phyloP scores from a whole-genome alignment of 92 coral and sea anemone genomes.

The Blastomussa wellsi region DNA sequence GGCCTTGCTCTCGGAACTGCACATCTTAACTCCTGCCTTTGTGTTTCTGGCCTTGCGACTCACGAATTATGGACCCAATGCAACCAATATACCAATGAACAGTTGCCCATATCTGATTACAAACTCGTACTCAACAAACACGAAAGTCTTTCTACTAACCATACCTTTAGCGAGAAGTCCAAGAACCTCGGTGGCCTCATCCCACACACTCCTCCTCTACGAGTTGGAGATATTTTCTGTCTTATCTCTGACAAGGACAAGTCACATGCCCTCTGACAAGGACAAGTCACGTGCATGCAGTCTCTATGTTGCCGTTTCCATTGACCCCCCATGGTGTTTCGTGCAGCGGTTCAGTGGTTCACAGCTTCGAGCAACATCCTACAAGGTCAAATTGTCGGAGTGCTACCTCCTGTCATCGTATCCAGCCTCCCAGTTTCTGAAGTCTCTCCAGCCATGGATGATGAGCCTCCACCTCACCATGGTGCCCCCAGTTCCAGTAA shows the following conservation, averaged over 20 bases:
- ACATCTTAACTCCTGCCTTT: slow-evolving; percentile 41
- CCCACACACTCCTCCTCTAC: slow-evolving; percentile 3
- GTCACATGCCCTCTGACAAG: slow-evolving; percentile 16
- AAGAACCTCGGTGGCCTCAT: slow-evolving; percentile 24
- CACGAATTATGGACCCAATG: slow-evolving; percentile 30
- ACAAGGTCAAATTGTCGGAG: slow-evolving; percentile 23
- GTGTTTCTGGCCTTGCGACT: slow-evolving; percentile 30
- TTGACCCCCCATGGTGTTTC: slow-evolving; percentile 8
- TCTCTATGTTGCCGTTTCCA: slow-evolving; percentile 6
- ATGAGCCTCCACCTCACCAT: not conserved
- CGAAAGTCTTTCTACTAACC: slow-evolving; percentile 30
- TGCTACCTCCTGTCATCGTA: not conserved
- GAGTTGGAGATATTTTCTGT: slow-evolving; percentile 29
- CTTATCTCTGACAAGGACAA: slow-evolving; percentile 37
- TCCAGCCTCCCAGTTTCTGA: not conserved
- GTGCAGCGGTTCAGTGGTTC: not conserved
- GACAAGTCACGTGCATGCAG: too few species aligned
- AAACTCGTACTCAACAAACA: slow-evolving; percentile 16
- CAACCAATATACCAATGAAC: slow-evolving; percentile 14
- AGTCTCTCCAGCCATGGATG: not conserved
- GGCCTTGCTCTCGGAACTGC: slow-evolving; percentile 42
- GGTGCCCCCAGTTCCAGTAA: too few species aligned
- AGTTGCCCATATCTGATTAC: slow-evolving; percentile 18
- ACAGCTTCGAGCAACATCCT: slow-evolving; percentile 3
- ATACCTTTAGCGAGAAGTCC: slow-evolving; percentile 45